phyloP scores from a whole-genome alignment of 2,113 vertebrate genomes.

The Polypterus senegalus region DNA sequence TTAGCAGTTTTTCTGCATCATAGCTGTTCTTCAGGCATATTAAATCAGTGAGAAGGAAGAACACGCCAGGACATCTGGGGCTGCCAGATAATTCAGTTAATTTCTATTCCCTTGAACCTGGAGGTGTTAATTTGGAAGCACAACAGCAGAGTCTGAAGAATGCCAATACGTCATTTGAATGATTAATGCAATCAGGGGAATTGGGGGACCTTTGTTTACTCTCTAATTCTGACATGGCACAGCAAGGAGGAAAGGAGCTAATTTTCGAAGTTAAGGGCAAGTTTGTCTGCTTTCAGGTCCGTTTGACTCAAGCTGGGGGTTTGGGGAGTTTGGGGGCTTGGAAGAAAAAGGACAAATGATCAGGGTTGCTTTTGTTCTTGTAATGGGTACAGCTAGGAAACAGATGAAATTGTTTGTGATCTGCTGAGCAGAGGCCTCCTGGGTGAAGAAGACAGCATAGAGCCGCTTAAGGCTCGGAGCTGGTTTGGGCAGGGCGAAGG shows the following conservation, averaged over 20 bases:
- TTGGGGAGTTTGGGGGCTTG: slow-evolving; percentile 21
- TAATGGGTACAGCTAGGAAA: slow-evolving; percentile 31
- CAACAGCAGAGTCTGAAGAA: slow-evolving; percentile 81
- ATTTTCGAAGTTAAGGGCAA: slow-evolving; percentile 61
- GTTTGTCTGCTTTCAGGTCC: slow-evolving; percentile 46
- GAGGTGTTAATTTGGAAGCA: slow-evolving; percentile 90
- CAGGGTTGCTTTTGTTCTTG: slow-evolving; percentile 28
- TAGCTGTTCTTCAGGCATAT: slow-evolving; percentile 72
- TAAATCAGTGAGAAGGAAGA: slow-evolving; percentile 67
- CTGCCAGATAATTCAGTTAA: slow-evolving; percentile 91
- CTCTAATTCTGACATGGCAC: slow-evolving; percentile 76
- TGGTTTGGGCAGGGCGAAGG: background rate
- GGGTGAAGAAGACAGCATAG: slow-evolving; percentile 29
- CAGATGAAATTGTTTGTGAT: slow-evolving; percentile 39
- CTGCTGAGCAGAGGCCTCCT: slow-evolving; percentile 29
- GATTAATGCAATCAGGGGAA: slow-evolving; percentile 87
- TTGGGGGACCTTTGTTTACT: slow-evolving; percentile 79
- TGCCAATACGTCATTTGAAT: slow-evolving; percentile 91
- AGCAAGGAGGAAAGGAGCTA: slow-evolving; percentile 51
- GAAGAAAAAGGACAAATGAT: slow-evolving; percentile 22
- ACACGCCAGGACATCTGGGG: slow-evolving; percentile 77
- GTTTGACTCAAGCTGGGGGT: slow-evolving; percentile 18
- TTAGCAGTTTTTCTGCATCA: slow-evolving; percentile 70
- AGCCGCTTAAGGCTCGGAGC: slow-evolving; percentile 25
- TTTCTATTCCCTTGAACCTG: slow-evolving; percentile 92